Evolutionary conservation across 2,888 invertebrate genomes (phyloP).

Genomic region (Lepidochrysops patricia): DNA sequence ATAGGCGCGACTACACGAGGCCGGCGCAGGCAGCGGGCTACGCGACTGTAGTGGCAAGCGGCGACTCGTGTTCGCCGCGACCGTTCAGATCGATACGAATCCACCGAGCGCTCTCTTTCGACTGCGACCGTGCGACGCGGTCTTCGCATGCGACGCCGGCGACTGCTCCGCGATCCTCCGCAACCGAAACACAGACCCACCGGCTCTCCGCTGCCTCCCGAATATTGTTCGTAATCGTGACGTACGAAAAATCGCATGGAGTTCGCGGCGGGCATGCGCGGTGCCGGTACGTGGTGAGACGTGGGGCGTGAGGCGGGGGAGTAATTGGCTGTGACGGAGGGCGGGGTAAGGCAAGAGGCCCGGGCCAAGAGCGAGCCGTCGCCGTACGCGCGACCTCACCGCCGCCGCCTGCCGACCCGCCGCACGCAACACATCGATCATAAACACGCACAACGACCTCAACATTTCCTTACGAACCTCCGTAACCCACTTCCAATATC

Average conservation of each 20-base stretch:
- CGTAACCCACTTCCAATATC: conserved; percentile 50
- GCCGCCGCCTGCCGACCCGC: conserved; percentile 28
- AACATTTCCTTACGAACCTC: conserved; percentile 38
- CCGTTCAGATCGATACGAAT: conserved; percentile 62
- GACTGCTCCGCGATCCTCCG: conserved; percentile 34
- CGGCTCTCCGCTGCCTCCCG: conserved; percentile 41
- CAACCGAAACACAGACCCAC: conserved; percentile 35
- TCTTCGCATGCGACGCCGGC: conserved; percentile 29
- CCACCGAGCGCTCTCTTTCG: conserved; percentile 56
- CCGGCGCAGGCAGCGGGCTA: conserved; percentile 69
- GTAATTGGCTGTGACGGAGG: conserved; percentile 42
- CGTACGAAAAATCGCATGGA: conserved; percentile 52
- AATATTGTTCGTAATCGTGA: conserved; percentile 52
- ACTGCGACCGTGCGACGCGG: conserved; percentile 40
- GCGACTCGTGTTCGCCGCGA: conserved; percentile 53
- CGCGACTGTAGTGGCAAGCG: conserved; percentile 62
- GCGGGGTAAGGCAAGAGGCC: conserved; percentile 30
- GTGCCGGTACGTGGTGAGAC: conserved; percentile 55
- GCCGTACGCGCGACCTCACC: conserved; percentile 40
- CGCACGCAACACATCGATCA: conserved; percentile 61
- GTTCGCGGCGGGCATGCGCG: conserved; percentile 59
- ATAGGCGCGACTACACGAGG: conserved; percentile 61
- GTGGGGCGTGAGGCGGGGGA: conserved; percentile 36
- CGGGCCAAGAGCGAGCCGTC: conserved; percentile 33
- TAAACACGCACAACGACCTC: conserved; percentile 47